Base-by-base conservation (phyloP, 2,797 vertebrate species). In the Thripadectes ignobilis region DNA sequence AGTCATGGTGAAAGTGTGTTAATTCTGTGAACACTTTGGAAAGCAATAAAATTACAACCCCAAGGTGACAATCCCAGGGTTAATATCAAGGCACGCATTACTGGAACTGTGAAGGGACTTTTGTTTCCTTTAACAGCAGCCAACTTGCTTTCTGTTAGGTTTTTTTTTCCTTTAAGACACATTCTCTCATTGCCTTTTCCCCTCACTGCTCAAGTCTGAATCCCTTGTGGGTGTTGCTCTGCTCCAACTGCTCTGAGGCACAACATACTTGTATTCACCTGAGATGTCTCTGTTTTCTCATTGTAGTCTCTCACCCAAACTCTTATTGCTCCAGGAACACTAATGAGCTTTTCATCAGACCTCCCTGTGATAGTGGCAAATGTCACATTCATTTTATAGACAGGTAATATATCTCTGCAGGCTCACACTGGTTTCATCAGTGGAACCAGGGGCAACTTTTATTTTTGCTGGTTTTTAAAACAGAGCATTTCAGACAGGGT, bases 1-100 rank as follows among this genome's bases (percentile, higher is more conserved):
- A 20, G 57, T 2, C 45, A 45, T 38, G 2, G 8, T 49, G 48
- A n/a, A 55, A 9, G 10, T 0, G 0, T 30, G 59, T n/a, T 51
- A 26, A 49, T n/a, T 52, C 32, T 5, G 4, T 18, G 34, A 78
- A 22, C 2, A 0, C 29, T 63, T 48, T n/a, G 41, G 18, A 18
- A 71, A 79, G 20, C 4, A 7, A 29, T 41, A 10, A 13, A 39
- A 54, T 5, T 20, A 7, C 41, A 57, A 21, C 43, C 6, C 10
- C 41, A 2, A 14, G 39, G 14, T 49, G 57, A 34, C 4, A 12
- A 26, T 75, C 6, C 49, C 18, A 57, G 43, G 43, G 76, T 17
- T 78, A 8, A 12, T 32, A 38, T 20, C 2, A 3, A 81, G 43
- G 16, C 21, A 17, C 3, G 0, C 14, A 1, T 17, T 45, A 20